Evolutionary conservation across 1,140 invertebrate genomes (phyloP).

Genomic region (Gryon sp.): DNA sequence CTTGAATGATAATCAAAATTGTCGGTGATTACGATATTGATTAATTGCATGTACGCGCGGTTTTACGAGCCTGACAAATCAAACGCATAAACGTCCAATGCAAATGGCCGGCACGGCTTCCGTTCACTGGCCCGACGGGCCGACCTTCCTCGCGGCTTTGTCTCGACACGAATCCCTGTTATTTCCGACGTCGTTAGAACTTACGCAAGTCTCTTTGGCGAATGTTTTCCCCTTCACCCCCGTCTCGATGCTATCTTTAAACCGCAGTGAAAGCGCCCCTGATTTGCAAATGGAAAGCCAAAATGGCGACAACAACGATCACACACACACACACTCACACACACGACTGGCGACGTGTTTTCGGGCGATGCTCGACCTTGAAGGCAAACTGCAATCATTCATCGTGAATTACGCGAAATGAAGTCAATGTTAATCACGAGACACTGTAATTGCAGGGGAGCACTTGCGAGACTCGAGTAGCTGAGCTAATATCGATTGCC

Average conservation of each 20-base stretch:
- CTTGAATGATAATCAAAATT: too few relatives aligned
- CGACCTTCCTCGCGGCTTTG: constrained; percentile 53
- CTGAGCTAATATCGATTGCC: constrained; percentile 31
- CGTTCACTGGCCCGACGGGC: constrained; percentile 41
- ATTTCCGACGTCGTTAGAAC: constrained; percentile 46
- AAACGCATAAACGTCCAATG: constrained; percentile 18
- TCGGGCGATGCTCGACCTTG: constrained; percentile 25
- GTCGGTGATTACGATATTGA: too few relatives aligned
- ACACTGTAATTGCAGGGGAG: constrained; percentile 12
- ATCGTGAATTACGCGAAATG: constrained; percentile 12
- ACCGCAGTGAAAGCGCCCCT: constrained; percentile 4
- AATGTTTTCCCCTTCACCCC: not conserved
- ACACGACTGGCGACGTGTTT: constrained; percentile 1
- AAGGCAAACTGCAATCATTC: constrained; percentile 3
- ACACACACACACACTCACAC: too few relatives aligned
- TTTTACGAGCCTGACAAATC: too few relatives aligned
- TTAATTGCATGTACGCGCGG: too few relatives aligned
- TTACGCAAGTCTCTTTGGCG: constrained; percentile 38
- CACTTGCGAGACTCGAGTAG: constrained; percentile 21
- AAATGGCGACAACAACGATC: too few relatives aligned
- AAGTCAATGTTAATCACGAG: constrained; percentile 34
- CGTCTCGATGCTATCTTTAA: not conserved
- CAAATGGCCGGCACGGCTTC: constrained; percentile 17
- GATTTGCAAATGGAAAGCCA: not conserved
- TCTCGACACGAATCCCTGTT: constrained; percentile 37